Conservation (phyloP, 2,113 vertebrate genomes). For the Brachirus orientalis region DNA sequence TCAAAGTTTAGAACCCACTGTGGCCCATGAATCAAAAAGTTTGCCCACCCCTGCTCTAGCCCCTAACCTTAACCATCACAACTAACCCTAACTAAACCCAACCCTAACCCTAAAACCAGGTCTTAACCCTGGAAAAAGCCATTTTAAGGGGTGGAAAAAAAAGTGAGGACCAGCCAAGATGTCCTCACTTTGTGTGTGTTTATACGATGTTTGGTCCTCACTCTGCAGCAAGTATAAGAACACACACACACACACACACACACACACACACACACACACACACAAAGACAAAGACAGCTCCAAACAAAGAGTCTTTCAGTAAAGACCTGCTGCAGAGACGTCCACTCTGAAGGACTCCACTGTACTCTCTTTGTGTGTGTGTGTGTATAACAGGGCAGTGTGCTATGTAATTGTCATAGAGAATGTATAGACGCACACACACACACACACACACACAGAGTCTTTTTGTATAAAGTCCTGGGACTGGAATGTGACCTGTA, state of each 20-base stretch:
- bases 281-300: constrained; percentile 58
- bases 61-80: too few species aligned
- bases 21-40: too few species aligned
- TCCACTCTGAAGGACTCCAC: constrained; percentile 64
- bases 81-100: too few species aligned
- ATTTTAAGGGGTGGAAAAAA: too few species aligned
- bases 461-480: constrained; percentile 41
- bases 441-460: constrained; percentile 26
- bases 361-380: constrained; percentile 49
- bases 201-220: too few species aligned
- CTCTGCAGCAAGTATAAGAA: too few species aligned
- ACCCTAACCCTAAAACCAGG: too few species aligned
- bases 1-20: too few species aligned
- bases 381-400: constrained; percentile 73
- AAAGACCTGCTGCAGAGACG: constrained; percentile 54
- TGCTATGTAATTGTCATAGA: constrained; percentile 27
- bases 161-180: too few species aligned
- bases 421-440: constrained; percentile 26
- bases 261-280: constrained; percentile 40
- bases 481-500: constrained; percentile 55
- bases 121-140: too few species aligned
- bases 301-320: constrained; percentile 76
- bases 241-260: constrained; percentile 42
- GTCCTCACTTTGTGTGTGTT: too few species aligned
- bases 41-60: too few species aligned